These are phyloP conservation scores for Drosophila watanabei DNA, from an alignment of 1,140 invertebrate genomes.

Conservation along the genomic window DNA sequence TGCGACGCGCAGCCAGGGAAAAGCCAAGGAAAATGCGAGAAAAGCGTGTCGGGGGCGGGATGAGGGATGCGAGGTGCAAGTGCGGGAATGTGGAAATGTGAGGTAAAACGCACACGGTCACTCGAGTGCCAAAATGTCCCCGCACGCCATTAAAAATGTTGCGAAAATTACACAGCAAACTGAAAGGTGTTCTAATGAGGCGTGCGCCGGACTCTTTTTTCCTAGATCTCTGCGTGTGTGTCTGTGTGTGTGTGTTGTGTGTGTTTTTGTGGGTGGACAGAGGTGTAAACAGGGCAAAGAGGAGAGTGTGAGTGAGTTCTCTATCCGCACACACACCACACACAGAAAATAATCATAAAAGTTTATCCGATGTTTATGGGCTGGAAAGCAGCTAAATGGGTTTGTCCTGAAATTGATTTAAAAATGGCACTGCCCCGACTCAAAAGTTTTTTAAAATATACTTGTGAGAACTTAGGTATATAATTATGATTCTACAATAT, in stretches of 20 bases:
- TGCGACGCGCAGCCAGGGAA: conserved; percentile 58
- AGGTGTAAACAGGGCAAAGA: conserved; percentile 9
- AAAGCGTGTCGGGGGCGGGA: neutral
- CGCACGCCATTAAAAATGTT: conserved; percentile 83
- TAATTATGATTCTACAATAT: neutral
- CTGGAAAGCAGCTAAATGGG: conserved; percentile 39
- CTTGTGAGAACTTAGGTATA: neutral
- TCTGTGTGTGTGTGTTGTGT: conserved; percentile 11
- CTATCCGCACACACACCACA: conserved; percentile 22
- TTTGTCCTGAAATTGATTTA: conserved; percentile 22
- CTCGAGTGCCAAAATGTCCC: conserved; percentile 81
- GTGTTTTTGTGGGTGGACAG: conserved; percentile 26
- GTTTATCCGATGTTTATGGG: conserved; percentile 37
- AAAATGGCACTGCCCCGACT: neutral
- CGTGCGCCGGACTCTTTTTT: conserved; percentile 69
- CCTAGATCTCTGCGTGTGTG: conserved; percentile 16
- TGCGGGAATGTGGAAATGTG: neutral
- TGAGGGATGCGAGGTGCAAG: neutral
- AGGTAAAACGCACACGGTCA: conserved; percentile 70
- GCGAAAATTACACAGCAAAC: conserved; percentile 82
- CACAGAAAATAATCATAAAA: conserved; percentile 36
- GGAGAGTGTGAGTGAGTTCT: conserved; percentile 41
- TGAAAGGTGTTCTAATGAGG: conserved; percentile 83
- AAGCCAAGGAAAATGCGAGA: conserved; percentile 26
- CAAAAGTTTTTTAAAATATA: neutral